phyloP scores from a whole-genome alignment of 2,113 vertebrate species.

The Chitala chitala region DNA sequence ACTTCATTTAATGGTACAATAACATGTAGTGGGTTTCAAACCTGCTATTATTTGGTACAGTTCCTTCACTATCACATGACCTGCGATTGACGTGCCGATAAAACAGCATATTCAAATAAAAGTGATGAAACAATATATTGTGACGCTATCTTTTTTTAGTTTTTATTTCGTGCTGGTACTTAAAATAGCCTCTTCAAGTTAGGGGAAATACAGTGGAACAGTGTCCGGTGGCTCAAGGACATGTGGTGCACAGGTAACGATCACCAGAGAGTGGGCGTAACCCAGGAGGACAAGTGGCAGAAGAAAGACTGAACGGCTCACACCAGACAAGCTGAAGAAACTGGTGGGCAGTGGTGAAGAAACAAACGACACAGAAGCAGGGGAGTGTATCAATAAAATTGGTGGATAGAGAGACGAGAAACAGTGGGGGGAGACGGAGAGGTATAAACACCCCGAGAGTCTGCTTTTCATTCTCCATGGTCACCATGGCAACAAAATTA shows the following conservation, averaged over 20 bases:
- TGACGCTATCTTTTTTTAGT: not conserved
- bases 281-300: no score
- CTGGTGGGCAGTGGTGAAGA: not conserved
- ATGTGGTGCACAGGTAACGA: no score
- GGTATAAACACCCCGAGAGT: conserved; percentile 39
- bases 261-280: no score
- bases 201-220: no score
- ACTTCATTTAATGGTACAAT: not conserved
- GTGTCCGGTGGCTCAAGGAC: not conserved
- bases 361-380: not conserved
- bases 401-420: not conserved
- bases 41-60: not conserved
- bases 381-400: no score
- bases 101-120: conserved; percentile 67
- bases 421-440: conserved; percentile 13
- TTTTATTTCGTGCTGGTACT: no score
- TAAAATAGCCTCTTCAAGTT: no score
- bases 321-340: no score
- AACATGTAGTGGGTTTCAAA: not conserved
- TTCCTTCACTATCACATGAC: not conserved
- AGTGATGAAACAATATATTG: conserved; percentile 35
- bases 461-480: conserved; percentile 45
- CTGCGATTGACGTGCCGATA: not conserved
- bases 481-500: conserved; percentile 68
- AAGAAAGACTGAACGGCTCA: no score